phyloP scores from a whole-genome alignment of 2,113 vertebrate species.

The Pimephales promelas region DNA sequence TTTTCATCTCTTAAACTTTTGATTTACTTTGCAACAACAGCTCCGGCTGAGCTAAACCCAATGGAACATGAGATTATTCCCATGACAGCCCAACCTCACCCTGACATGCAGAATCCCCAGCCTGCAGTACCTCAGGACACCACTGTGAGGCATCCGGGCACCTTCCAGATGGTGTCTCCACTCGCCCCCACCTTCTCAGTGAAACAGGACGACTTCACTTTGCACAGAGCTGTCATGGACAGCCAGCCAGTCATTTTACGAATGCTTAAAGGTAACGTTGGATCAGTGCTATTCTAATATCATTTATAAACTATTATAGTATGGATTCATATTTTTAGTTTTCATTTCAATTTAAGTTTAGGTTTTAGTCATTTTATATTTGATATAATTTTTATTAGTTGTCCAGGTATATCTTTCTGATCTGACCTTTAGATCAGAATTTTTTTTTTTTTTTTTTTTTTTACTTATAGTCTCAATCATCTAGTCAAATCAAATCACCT shows the following conservation, averaged over 20 bases:
- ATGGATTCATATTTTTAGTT: not conserved
- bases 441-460: no score
- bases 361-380: no score
- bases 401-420: no score
- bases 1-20: not conserved
- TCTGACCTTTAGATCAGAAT: no score
- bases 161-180: constrained; percentile 63
- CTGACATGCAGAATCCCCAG: not conserved
- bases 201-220: constrained; percentile 44
- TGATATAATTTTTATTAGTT: no score
- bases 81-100: constrained; percentile 57
- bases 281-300: not conserved
- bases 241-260: constrained; percentile 67
- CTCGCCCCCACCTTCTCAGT: constrained; percentile 59
- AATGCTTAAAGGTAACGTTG: constrained; percentile 69
- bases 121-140: constrained; percentile 41
- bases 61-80: constrained; percentile 74
- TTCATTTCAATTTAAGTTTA: not conserved
- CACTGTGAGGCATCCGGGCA: constrained; percentile 55
- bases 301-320: not conserved
- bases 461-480: no score
- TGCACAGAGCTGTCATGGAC: constrained; percentile 69
- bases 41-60: constrained; percentile 73
- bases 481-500: no score
- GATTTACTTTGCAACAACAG: constrained; percentile 52